Conservation (phyloP, 1,140 invertebrate species). For the Diachasma alloeum region DNA sequence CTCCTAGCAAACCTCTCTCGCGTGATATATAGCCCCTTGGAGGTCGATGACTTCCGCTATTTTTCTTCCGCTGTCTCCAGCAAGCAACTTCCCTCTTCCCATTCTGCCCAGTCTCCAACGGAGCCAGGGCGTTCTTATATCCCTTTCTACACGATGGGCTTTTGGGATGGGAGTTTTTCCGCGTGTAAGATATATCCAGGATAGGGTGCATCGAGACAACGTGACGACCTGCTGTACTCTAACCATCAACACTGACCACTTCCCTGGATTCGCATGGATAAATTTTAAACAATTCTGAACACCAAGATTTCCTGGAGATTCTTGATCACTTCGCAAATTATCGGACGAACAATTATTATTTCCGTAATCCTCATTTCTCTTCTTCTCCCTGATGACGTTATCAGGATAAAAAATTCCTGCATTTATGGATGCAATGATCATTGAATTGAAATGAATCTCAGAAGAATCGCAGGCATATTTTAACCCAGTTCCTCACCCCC, state of each 20-base stretch:
- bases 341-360: neutral
- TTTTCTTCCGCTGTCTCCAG: slow-evolving; percentile 74
- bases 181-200: neutral
- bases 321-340: no score
- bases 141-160: neutral
- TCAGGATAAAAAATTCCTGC: slow-evolving; percentile 47
- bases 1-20: slow-evolving; percentile 22
- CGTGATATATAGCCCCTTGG: slow-evolving; percentile 75
- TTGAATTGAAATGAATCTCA: slow-evolving; percentile 52
- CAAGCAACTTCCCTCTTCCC: slow-evolving; percentile 62
- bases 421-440: slow-evolving; percentile 53
- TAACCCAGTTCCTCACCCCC: slow-evolving; percentile 56
- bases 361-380: neutral
- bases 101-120: neutral
- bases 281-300: neutral
- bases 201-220: slow-evolving; percentile 10
- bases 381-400: neutral
- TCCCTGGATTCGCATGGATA: neutral
- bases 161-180: neutral
- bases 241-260: slow-evolving; percentile 13
- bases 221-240: neutral
- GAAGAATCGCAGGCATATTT: slow-evolving; percentile 52
- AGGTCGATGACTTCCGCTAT: slow-evolving; percentile 79
- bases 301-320: no score
- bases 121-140: slow-evolving; percentile 29